These are phyloP conservation scores for Lasius fuliginosus DNA, from an alignment of 2,888 invertebrate genomes.

Conservation along the genomic window DNA sequence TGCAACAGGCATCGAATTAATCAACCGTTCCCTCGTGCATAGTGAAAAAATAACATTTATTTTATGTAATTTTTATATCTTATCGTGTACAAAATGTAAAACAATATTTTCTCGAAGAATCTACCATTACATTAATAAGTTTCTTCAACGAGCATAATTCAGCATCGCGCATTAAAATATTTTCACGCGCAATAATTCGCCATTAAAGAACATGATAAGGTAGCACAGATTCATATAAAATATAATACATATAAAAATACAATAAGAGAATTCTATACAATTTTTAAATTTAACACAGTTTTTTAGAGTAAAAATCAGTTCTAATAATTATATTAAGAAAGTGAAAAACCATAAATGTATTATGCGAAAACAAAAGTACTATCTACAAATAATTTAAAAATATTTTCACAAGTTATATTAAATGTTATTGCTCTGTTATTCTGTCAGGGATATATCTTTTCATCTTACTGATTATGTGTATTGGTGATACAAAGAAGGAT, in stretches of 20 bases:
- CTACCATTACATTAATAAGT: neutral
- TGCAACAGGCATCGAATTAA: constrained; percentile 65
- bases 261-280: neutral
- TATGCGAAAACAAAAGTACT: neutral
- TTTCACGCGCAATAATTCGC: neutral
- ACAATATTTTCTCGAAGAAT: neutral
- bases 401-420: neutral
- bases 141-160: neutral
- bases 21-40: neutral
- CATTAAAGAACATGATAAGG: neutral
- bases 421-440: neutral
- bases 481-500: neutral
- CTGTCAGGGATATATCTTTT: neutral
- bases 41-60: constrained; percentile 7
- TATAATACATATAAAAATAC: neutral
- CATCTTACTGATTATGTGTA: neutral
- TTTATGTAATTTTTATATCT: neutral
- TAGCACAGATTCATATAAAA: neutral
- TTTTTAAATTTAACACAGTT: neutral
- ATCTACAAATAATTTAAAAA: neutral
- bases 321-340: neutral
- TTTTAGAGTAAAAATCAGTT: neutral
- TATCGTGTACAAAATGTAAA: neutral
- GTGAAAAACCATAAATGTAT: neutral
- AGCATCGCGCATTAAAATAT: neutral